Evolutionary conservation across 2,113 vertebrate genomes (phyloP).

Genomic region (Engystomops pustulosus): DNA sequence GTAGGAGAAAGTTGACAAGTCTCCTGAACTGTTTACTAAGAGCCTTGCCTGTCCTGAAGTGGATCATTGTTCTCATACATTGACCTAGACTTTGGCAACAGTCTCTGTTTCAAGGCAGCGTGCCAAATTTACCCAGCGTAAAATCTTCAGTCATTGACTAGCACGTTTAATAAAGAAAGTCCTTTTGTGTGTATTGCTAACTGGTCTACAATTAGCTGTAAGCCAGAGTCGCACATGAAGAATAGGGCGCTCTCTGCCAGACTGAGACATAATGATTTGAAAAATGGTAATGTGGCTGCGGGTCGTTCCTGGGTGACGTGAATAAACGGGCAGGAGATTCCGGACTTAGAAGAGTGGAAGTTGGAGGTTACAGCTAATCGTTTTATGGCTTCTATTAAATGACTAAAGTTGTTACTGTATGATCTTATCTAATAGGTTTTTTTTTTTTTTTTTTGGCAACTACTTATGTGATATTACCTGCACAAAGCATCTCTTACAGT

Average conservation of each 20-base stretch:
- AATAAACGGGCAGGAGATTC: neutral
- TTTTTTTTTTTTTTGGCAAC: too few relatives aligned
- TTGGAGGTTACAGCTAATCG: neutral
- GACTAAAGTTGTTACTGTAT: neutral
- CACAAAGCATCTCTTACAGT: too few relatives aligned
- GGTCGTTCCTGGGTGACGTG: neutral
- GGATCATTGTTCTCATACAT: conserved; percentile 16
- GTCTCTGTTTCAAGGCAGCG: neutral
- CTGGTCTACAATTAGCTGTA: neutral
- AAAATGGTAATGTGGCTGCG: too few relatives aligned
- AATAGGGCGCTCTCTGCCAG: neutral
- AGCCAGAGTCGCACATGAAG: neutral
- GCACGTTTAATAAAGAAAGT: neutral
- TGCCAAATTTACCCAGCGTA: conserved; percentile 38
- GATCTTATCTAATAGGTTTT: too few relatives aligned
- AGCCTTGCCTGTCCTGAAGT: conserved; percentile 13
- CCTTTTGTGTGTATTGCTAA: too few relatives aligned
- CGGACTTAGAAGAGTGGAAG: neutral
- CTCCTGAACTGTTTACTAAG: conserved; percentile 5
- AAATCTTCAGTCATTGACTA: conserved; percentile 29
- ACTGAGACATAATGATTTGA: neutral
- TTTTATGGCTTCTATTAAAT: too few relatives aligned
- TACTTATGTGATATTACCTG: too few relatives aligned
- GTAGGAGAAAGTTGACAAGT: conserved; percentile 34
- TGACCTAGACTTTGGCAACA: conserved; percentile 38